These are phyloP conservation scores for Simalia tracyae DNA, from an alignment of 2,797 vertebrate genomes.

Conservation along the genomic window DNA sequence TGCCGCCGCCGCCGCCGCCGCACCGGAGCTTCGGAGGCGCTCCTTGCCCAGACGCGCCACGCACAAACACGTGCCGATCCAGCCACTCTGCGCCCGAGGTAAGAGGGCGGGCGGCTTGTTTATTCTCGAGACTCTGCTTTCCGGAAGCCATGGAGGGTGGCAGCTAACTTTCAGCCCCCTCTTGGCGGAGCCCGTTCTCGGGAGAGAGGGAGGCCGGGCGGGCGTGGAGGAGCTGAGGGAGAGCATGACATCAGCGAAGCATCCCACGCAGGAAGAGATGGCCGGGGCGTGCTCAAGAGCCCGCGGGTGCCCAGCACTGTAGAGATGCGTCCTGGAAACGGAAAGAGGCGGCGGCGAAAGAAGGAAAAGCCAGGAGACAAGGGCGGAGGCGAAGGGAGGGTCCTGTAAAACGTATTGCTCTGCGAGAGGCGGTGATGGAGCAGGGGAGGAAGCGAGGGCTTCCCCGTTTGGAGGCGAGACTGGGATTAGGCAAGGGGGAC, in stretches of 20 bases:
- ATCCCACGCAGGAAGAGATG: fast-evolving
- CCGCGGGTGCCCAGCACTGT: not conserved
- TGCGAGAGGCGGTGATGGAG: not conserved
- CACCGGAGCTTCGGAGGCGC: not conserved
- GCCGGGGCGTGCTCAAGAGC: not conserved
- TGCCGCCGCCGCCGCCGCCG: not conserved
- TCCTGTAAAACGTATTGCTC: not conserved
- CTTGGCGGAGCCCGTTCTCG: not conserved
- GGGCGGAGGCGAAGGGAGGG: not conserved
- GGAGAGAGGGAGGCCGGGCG: not conserved
- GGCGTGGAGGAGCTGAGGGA: not conserved
- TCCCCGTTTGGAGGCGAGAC: no score
- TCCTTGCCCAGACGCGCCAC: slow-evolving; percentile 3
- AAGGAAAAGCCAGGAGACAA: not conserved
- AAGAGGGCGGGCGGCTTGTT: slow-evolving; percentile 37
- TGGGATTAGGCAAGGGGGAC: not conserved
- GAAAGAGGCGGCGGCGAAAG: not conserved
- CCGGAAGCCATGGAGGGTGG: not conserved
- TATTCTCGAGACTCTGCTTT: not conserved
- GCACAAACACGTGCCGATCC: slow-evolving; percentile 39
- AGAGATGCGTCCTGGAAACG: not conserved
- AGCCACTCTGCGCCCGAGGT: slow-evolving; percentile 46
- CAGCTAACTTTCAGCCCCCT: not conserved
- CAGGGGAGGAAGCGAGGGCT: no score
- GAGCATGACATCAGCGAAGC: not conserved